Base-by-base conservation (phyloP, 2,888 invertebrate species). In the Drosophila paucipuncta region DNA sequence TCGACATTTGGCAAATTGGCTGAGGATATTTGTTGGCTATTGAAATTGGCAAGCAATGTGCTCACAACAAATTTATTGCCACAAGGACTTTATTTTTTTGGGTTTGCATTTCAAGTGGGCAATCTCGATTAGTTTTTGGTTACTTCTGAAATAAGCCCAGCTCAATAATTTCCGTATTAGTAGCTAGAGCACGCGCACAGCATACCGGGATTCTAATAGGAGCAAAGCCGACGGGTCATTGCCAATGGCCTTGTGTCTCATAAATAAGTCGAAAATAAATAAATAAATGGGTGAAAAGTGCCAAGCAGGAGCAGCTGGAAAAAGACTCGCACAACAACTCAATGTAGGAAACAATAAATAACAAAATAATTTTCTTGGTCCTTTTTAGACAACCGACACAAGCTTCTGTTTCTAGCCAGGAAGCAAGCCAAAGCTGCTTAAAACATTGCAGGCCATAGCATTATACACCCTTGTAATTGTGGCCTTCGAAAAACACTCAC, bases 381-480 rank as follows among this genome's bases (percentile, higher is more conserved):
- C 50, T 39, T 52, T 57, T 80, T 62, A 78, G 49, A 35, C 39
- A 37, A 25, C 25, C 49, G 43, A 16, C 55, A 30, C 78, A 57
- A 55, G 50, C n/a, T 52, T 35, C 39, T 53, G 47, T 31, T 58
- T n/a, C 57, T 57, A n/a, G 22, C 4, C 37, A 57, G 55, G 55
- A 57, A 57, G 55, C 39, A 57, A 30, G 30, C 53, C 71, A 33
- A 70, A 67, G 82, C 73, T 68, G 72, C 83, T 74, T 69, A 66
- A 64, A 82, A 84, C 68, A 78, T 63, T 57, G 60, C 54, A 67
- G 73, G 68, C 25, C 47, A 47, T 9, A 16, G 70, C 72, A 78
- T 86, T 78, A 78, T 74, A 78, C 82, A 76, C 73, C 71, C 84
- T 68, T 81, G 84, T 84, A 89, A 78, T 79, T 84, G 85, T 78